phyloP scores from a whole-genome alignment of 2,888 invertebrate species.

The Acanthopleura granulata region DNA sequence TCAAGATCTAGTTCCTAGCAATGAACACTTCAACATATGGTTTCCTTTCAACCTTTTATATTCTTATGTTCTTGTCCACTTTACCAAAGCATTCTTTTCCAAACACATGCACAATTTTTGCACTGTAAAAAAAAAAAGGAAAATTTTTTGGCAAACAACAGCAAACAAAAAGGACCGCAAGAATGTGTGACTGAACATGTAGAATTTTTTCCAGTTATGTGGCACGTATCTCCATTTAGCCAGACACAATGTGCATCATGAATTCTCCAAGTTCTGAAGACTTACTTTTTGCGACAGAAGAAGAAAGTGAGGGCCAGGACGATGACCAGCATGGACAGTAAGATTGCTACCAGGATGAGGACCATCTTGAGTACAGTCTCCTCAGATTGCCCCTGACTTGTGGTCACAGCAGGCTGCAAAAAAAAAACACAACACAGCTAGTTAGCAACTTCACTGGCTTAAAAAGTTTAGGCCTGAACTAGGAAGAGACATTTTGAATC shows the following conservation, averaged over 20 bases:
- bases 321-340: conserved; percentile 83
- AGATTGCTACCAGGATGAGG: conserved; percentile 85
- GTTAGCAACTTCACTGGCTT: not conserved
- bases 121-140: no score
- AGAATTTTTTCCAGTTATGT: no score
- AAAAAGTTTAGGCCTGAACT: not conserved
- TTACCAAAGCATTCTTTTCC: no score
- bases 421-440: conserved; percentile 21
- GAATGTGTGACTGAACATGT: no score
- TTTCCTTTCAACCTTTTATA: no score
- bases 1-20: no score
- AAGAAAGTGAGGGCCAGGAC: conserved; percentile 85
- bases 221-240: no score
- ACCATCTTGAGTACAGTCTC: conserved; percentile 65
- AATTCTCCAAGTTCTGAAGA: conserved; percentile 1
- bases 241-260: not conserved
- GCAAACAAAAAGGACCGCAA: no score
- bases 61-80: no score
- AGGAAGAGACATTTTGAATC: not conserved
- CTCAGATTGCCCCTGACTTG: conserved; percentile 38
- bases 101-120: no score
- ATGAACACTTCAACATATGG: no score
- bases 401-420: conserved; percentile 48
- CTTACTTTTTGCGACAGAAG: conserved; percentile 84
- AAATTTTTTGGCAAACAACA: no score